These are phyloP conservation scores for Dryobotodes eremita DNA, from an alignment of 2,888 invertebrate species.

Conservation along the genomic window DNA sequence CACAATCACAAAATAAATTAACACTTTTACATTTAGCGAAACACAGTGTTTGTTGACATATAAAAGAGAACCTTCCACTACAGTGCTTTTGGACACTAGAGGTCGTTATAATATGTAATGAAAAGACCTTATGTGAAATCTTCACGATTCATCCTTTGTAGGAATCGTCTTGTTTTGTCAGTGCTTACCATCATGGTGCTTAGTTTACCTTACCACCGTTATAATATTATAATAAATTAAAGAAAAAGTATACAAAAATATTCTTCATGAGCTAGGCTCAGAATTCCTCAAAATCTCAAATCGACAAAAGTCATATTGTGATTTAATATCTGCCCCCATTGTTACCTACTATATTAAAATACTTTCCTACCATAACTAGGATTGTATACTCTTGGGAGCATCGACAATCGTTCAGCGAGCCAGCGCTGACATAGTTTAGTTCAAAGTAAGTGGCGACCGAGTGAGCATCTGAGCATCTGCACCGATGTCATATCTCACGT, in stretches of 20 bases:
- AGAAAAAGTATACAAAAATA: slow-evolving; percentile 56
- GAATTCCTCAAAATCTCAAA: slow-evolving; percentile 23
- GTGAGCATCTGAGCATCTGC: not conserved
- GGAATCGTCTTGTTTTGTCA: slow-evolving; percentile 3
- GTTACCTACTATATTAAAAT: slow-evolving; percentile 32
- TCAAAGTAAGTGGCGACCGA: slow-evolving; percentile 14
- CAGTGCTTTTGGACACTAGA: slow-evolving; percentile 53
- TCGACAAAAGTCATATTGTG: slow-evolving; percentile 42
- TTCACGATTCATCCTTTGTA: slow-evolving; percentile 15
- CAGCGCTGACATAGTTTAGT: slow-evolving; percentile 43
- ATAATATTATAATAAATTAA: slow-evolving; percentile 47
- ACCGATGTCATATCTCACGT: no score
- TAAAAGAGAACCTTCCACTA: slow-evolving; percentile 16
- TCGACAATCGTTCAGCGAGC: slow-evolving; percentile 42
- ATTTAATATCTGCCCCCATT: slow-evolving; percentile 20
- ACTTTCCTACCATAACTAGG: slow-evolving; percentile 25
- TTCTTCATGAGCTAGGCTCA: slow-evolving; percentile 57
- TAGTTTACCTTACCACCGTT: slow-evolving; percentile 16
- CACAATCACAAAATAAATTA: slow-evolving; percentile 62
- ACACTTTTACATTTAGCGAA: slow-evolving; percentile 39
- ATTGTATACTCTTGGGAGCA: slow-evolving; percentile 22
- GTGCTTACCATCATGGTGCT: slow-evolving; percentile 1
- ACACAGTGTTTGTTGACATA: slow-evolving; percentile 25
- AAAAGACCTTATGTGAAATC: not conserved
- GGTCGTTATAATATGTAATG: slow-evolving; percentile 44